Conservation (phyloP, 1,140 invertebrate genomes). For the Eumaeus atala region DNA sequence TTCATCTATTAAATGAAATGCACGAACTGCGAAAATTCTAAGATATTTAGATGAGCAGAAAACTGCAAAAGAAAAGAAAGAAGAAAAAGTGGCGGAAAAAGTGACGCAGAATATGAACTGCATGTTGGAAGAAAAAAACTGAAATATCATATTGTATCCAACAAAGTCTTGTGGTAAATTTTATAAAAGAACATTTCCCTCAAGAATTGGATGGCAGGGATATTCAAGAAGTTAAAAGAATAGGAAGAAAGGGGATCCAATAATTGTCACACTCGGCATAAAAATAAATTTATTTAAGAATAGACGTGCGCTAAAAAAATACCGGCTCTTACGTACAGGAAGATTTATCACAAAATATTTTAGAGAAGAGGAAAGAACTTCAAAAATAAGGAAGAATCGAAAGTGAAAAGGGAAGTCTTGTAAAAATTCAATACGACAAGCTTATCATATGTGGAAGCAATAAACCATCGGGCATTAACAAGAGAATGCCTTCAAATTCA, state of each 20-base stretch:
- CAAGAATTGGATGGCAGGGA: not conserved
- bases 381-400: constrained; percentile 5
- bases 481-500: constrained; percentile 17
- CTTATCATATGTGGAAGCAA: constrained; percentile 14
- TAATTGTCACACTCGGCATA: not conserved
- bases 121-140: constrained; percentile 12
- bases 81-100: not conserved
- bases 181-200: constrained; percentile 4
- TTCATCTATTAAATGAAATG: constrained; percentile 9
- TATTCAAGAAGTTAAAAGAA: no score
- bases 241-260: no score
- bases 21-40: constrained; percentile 1
- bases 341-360: constrained; percentile 11
- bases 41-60: not conserved
- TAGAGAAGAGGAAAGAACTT: constrained; percentile 5
- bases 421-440: constrained; percentile 15
- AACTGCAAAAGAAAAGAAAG: not conserved
- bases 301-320: not conserved
- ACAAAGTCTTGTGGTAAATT: not conserved
- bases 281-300: constrained; percentile 1
- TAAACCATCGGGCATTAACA: constrained; percentile 5
- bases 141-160: not conserved
- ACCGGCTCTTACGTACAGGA: not conserved
- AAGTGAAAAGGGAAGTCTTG: constrained; percentile 3
- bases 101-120: constrained; percentile 2